These are phyloP conservation scores for Stomorhina lunata DNA, from an alignment of 2,888 invertebrate genomes.

Conservation along the genomic window DNA sequence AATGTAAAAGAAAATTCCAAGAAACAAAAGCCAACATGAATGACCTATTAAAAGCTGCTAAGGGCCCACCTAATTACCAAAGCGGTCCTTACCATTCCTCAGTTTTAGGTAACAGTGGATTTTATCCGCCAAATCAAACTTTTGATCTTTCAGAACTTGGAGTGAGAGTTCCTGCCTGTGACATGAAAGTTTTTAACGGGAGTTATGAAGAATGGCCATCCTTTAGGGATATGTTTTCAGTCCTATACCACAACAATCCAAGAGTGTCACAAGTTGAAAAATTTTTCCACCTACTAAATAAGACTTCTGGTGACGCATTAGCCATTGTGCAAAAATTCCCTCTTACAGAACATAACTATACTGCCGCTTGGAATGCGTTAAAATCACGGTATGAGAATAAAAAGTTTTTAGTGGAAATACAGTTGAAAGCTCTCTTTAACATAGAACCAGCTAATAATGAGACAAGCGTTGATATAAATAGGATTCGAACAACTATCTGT, in stretches of 20 bases:
- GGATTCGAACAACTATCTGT: neutral
- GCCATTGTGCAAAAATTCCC: neutral
- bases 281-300: neutral
- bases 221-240: neutral
- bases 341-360: neutral
- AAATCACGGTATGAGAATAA: neutral
- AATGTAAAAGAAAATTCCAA: neutral
- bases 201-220: neutral
- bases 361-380: neutral
- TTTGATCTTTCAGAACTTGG: neutral
- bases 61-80: neutral
- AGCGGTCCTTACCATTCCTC: neutral
- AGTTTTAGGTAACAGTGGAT: neutral
- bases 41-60: neutral
- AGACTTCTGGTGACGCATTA: neutral
- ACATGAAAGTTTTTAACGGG: neutral
- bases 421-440: neutral
- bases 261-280: neutral
- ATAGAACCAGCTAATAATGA: neutral
- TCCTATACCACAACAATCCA: neutral
- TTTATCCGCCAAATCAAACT: neutral
- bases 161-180: neutral
- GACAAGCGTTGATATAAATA: neutral
- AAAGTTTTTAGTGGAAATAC: neutral
- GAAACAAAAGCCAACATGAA: neutral